Evolutionary conservation across 2,113 vertebrate species (phyloP).

Genomic region (Eretmochelys imbricata): DNA sequence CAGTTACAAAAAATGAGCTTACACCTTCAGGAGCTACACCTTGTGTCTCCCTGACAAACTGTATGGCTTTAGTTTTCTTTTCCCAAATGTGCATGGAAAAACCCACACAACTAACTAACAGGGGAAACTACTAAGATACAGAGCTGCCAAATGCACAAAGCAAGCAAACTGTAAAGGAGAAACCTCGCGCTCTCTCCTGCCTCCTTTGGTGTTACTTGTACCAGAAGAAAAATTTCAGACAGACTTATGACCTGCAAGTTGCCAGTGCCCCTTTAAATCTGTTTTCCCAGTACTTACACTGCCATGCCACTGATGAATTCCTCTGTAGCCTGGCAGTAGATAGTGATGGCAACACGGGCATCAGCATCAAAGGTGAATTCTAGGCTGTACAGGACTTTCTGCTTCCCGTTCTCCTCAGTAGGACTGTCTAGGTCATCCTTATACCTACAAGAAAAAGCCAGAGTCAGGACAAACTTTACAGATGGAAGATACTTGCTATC

Average conservation of each 20-base stretch:
- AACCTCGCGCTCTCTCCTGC: background rate
- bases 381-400: conserved; percentile 92
- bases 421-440: conserved; percentile 93
- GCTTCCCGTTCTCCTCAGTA: conserved; percentile 87
- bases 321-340: conserved; percentile 96
- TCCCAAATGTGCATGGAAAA: background rate
- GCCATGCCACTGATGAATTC: conserved; percentile 96
- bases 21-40: background rate
- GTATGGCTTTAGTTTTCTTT: background rate
- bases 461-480: background rate
- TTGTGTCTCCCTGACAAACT: background rate
- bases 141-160: background rate
- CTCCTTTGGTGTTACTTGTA: background rate
- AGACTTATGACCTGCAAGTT: background rate
- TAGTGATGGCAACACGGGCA: conserved; percentile 94
- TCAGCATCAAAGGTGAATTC: conserved; percentile 98
- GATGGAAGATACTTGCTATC: background rate
- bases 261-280: background rate
- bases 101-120: background rate
- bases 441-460: conserved; percentile 80
- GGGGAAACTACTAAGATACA: conserved; percentile 28
- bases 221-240: background rate
- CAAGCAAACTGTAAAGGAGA: background rate
- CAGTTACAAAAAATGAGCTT: background rate
- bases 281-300: conserved; percentile 81